These are phyloP conservation scores for Montipora capitata DNA, from an alignment of 92 coral and sea anemone genomes.

Conservation along the genomic window DNA sequence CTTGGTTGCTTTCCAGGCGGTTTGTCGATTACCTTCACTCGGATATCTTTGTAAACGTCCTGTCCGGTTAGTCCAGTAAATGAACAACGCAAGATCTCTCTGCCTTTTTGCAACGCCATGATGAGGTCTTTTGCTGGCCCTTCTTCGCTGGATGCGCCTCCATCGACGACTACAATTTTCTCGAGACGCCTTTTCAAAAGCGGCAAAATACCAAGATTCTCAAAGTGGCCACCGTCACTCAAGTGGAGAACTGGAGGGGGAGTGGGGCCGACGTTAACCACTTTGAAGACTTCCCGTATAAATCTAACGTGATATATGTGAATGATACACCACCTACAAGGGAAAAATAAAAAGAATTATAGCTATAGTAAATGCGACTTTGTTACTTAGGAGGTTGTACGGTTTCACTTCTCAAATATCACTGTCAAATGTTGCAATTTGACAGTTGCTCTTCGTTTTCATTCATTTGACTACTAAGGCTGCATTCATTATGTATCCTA, in stretches of 20 bases:
- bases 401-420: too few relatives aligned
- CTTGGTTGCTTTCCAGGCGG: constrained; percentile 87
- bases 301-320: constrained; percentile 85
- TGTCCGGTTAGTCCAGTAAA: constrained; percentile 87
- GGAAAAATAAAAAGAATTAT: neutral
- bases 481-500: too few relatives aligned
- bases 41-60: constrained; percentile 85
- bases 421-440: too few relatives aligned
- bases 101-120: constrained; percentile 67
- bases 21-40: constrained; percentile 67
- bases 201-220: constrained; percentile 85
- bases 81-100: constrained; percentile 86
- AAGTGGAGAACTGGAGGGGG: constrained; percentile 85
- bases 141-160: constrained; percentile 44
- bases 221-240: constrained; percentile 92
- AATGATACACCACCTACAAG: constrained; percentile 85
- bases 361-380: neutral
- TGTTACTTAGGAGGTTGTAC: too few relatives aligned
- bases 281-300: constrained; percentile 77
- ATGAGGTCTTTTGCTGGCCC: constrained; percentile 57
- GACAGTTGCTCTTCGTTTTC: too few relatives aligned
- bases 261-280: constrained; percentile 79
- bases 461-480: too few relatives aligned
- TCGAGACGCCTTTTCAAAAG: constrained; percentile 72
- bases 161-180: constrained; percentile 82